phyloP scores from a whole-genome alignment of 2,113 vertebrate species.

The Serinus canaria region DNA sequence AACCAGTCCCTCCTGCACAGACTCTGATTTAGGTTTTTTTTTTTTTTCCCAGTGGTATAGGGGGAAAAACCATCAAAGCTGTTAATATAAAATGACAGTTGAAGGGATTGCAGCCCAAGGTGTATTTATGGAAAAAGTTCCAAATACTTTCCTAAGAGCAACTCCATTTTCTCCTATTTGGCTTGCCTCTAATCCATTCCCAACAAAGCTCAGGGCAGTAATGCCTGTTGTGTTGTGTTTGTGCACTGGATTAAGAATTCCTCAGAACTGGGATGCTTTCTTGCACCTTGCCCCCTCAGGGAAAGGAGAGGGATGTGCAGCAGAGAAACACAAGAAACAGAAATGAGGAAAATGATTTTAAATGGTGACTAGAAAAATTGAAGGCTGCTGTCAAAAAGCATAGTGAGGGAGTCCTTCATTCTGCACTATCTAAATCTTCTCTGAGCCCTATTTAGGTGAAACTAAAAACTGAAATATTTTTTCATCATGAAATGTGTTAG shows the following conservation, averaged over 20 bases:
- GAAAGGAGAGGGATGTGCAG: neutral
- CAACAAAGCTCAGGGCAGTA: neutral
- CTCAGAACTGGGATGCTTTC: neutral
- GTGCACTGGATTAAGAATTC: neutral
- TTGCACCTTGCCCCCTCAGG: neutral
- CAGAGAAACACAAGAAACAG: neutral
- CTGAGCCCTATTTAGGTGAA: neutral
- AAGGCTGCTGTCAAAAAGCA: neutral
- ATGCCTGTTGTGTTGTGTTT: neutral
- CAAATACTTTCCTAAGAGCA: neutral
- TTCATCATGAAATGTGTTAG: neutral
- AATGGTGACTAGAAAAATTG: neutral
- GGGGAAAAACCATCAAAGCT: neutral
- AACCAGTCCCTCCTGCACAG: neutral
- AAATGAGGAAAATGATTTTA: neutral
- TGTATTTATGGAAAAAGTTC: neutral
- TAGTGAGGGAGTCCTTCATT: neutral
- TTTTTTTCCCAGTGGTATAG: neutral
- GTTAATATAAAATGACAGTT: neutral
- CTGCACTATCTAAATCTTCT: neutral
- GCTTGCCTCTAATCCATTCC: neutral
- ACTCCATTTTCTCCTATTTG: neutral
- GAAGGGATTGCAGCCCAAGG: neutral
- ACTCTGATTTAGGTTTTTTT: neutral
- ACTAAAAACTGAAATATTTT: neutral